Conservation (phyloP, 1,140 invertebrate species). For the Pseudomyrmex cubaensis region DNA sequence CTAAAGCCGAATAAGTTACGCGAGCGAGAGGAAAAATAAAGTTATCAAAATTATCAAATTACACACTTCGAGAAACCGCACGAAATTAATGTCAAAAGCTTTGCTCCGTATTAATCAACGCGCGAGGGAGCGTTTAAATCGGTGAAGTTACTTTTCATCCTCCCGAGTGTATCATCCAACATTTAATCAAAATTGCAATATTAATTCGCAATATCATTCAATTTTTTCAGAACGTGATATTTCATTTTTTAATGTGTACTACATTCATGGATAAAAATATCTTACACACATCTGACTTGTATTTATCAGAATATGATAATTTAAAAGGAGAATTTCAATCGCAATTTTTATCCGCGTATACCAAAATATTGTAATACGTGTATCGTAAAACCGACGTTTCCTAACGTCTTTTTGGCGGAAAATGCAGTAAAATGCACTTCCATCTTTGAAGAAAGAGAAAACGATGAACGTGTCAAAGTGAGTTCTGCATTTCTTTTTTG, state of each 20-base stretch:
- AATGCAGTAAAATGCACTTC: background rate
- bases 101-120: background rate
- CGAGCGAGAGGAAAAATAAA: background rate
- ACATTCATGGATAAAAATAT: background rate
- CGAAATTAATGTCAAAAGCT: background rate
- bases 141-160: background rate
- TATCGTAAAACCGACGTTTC: background rate
- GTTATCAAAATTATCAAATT: background rate
- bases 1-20: background rate
- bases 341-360: background rate
- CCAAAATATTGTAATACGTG: background rate
- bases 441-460: background rate
- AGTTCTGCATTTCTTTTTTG: background rate
- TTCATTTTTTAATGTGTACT: background rate
- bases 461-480: background rate
- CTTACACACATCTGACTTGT: background rate
- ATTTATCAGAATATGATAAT: background rate
- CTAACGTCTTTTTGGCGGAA: background rate
- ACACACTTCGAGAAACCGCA: background rate
- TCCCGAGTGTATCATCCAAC: background rate
- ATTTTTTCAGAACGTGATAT: background rate
- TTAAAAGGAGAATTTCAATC: background rate
- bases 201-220: conserved; percentile 1
- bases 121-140: background rate
- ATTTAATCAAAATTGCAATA: background rate